Evolutionary conservation across 2,888 invertebrate species (phyloP).

Genomic region (Lacanobia oleracea): DNA sequence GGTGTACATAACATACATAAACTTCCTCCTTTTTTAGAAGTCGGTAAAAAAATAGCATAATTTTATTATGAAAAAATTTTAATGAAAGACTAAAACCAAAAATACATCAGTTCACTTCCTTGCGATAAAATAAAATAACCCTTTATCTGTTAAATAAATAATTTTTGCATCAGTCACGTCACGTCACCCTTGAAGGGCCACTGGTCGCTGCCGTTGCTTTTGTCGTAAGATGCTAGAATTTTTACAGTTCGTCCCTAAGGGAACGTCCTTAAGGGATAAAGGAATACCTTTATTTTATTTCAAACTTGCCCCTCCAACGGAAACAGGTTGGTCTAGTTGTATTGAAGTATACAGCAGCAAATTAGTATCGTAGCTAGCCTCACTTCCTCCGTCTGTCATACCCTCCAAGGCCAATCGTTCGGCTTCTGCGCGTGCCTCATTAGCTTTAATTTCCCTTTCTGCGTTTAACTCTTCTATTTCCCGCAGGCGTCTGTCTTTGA

Average conservation of each 20-base stretch:
- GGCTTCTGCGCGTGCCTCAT: constrained; percentile 80
- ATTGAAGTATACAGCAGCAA: constrained; percentile 77
- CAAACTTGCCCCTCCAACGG: constrained; percentile 67
- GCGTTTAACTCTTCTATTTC: constrained; percentile 79
- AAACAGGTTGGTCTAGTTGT: constrained; percentile 69
- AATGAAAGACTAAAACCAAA: constrained; percentile 7
- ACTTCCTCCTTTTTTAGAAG: too few relatives aligned
- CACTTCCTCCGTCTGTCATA: constrained; percentile 81
- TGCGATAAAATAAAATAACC: constrained; percentile 1
- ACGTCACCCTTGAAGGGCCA: too few relatives aligned
- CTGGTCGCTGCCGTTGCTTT: too few relatives aligned
- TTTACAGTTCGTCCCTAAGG: too few relatives aligned
- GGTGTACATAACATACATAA: too few relatives aligned
- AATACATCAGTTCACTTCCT: constrained; percentile 14
- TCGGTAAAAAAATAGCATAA: neutral
- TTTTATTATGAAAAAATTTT: neutral
- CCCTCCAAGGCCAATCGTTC: constrained; percentile 80
- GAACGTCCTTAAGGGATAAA: too few relatives aligned
- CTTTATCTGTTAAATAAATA: too few relatives aligned
- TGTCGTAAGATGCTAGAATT: too few relatives aligned
- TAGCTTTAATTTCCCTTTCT: constrained; percentile 79
- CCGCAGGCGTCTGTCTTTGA: constrained; percentile 76
- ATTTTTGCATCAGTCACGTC: too few relatives aligned
- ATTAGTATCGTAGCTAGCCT: constrained; percentile 85
- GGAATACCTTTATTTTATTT: constrained; percentile 62